phyloP scores from a whole-genome alignment of 2,888 invertebrate species.

The Drosophila infuscata region DNA sequence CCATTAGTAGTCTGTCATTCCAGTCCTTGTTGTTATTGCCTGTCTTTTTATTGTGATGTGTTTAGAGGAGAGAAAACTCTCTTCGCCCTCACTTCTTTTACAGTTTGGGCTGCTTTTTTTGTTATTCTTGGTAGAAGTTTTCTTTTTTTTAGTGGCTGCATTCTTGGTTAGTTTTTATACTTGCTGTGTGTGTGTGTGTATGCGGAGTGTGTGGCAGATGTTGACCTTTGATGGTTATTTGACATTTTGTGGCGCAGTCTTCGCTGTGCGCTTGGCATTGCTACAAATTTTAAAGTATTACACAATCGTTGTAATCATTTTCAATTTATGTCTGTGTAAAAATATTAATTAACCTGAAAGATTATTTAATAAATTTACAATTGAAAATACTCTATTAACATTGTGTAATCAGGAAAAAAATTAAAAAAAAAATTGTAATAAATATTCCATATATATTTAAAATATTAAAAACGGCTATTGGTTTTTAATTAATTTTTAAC shows the following conservation, averaged over 20 bases:
- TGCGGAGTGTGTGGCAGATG: constrained; percentile 27
- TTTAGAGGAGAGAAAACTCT: constrained; percentile 8
- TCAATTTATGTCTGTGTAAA: constrained; percentile 15
- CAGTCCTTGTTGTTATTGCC: constrained; percentile 32
- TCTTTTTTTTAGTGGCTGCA: constrained; percentile 35
- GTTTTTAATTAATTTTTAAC: neutral
- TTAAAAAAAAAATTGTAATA: neutral
- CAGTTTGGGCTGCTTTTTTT: constrained; percentile 29
- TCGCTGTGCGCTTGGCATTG: neutral
- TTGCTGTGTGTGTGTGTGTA: constrained; percentile 1
- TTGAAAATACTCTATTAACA: neutral
- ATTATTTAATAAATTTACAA: neutral
- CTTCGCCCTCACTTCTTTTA: constrained; percentile 12
- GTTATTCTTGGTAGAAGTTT: constrained; percentile 9
- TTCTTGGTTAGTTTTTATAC: constrained; percentile 43
- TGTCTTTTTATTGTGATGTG: constrained; percentile 48
- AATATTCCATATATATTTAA: neutral
- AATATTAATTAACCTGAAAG: neutral
- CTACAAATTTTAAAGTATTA: constrained; percentile 41
- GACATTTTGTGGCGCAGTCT: constrained; percentile 51
- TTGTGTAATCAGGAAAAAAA: neutral
- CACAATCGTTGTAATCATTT: constrained; percentile 26
- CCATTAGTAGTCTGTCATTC: constrained; percentile 59
- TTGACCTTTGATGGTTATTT: constrained; percentile 67
- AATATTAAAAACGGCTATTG: neutral